These are phyloP conservation scores for Trichacis sp. DNA, from an alignment of 2,888 invertebrate genomes.

Conservation along the genomic window DNA sequence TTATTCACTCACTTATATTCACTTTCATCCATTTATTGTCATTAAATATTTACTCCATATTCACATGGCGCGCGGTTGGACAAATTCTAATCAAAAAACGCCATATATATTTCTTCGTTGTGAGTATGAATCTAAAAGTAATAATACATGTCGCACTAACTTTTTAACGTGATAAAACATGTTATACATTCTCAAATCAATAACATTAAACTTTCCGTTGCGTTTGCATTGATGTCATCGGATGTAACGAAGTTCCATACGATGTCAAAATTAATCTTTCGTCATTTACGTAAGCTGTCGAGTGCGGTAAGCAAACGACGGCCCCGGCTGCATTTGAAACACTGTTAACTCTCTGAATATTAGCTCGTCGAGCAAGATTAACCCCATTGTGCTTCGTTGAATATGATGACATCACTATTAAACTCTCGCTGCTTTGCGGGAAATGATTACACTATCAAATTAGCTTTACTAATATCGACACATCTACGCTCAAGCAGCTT, in stretches of 20 bases:
- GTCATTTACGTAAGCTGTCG: conserved; percentile 33
- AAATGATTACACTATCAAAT: conserved; percentile 70
- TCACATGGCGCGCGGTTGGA: too few relatives aligned
- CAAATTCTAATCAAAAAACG: too few relatives aligned
- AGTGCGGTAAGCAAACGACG: conserved; percentile 50
- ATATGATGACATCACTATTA: conserved; percentile 69
- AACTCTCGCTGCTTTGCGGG: conserved; percentile 67
- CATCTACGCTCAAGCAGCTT: conserved; percentile 25
- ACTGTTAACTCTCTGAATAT: conserved; percentile 68
- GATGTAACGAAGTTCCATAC: conserved; percentile 17
- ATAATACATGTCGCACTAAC: too few relatives aligned
- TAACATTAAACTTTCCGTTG: too few relatives aligned
- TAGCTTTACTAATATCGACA: conserved; percentile 67
- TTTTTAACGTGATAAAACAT: too few relatives aligned
- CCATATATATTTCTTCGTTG: too few relatives aligned
- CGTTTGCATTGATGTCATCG: not conserved
- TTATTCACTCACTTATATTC: too few relatives aligned
- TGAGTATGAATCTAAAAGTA: too few relatives aligned
- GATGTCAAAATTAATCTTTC: conserved; percentile 31
- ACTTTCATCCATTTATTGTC: too few relatives aligned
- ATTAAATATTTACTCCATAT: too few relatives aligned
- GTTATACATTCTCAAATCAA: too few relatives aligned
- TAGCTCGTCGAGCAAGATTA: conserved; percentile 69
- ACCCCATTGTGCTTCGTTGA: conserved; percentile 66
- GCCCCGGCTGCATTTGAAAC: conserved; percentile 66